Base-by-base conservation (phyloP, 2,113 vertebrate genomes). In the Oreochromis tanganicae region DNA sequence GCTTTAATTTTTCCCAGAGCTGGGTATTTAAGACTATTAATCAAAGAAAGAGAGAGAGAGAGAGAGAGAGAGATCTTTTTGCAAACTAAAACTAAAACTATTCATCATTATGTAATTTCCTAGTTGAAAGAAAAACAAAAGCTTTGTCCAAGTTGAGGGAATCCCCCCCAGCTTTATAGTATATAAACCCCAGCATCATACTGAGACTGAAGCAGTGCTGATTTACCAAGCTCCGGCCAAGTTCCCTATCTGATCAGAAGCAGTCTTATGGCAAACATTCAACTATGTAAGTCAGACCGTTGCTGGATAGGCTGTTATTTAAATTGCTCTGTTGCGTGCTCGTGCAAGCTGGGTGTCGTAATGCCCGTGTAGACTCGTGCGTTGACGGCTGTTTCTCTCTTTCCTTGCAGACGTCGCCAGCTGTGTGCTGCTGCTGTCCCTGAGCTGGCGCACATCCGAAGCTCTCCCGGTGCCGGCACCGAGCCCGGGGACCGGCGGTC, bases 251-350 rank as follows among this genome's bases (percentile, higher is more conserved):
- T 21, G 38, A 81, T 19, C 81, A 52, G 32, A 84, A 68, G 57
- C 5, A 68, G 61, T 38, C 19, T 66, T 38, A 94, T 94, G 95
- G 63, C 85, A 9, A 75, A 63, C 34, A 56, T 89, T 7, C 4
- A 84, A 6, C 29, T 90, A 1, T 93, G 94, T 96, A 91, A 95
- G 94, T 93, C 68, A 17, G n/a, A 13, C 8, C 17, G 5, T 4
- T 41, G 9, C 13, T 9, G 13, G 8, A 54, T 4, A 8, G 9
- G 71, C 21, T 21, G 9, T 83, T 82, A 75, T 48, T 57, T 27
- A 27, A 41, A 24, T 24, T 17, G 2, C 9, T 59, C 12, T 27
- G 1, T 9, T n/a, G 14, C 4, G 63, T 52, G 32, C 57, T 82
- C 8, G 6, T 81, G 80, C 32, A 46, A n/a, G 1, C 12, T 57